Base-by-base conservation (phyloP, 2,113 vertebrate genomes). In the Phocoena phocoena region DNA sequence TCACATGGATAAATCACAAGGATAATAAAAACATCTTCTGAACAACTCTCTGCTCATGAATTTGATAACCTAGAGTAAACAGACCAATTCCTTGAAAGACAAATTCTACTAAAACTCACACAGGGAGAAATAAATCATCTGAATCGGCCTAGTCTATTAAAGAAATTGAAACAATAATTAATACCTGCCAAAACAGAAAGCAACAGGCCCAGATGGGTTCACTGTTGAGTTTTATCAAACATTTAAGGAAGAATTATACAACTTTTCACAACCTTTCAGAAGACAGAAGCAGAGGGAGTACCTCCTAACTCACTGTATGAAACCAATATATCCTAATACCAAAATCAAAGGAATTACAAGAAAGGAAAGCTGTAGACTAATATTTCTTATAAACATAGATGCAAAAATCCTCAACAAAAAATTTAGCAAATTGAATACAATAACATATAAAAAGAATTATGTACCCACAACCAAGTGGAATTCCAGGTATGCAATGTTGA, bases 181-280 rank as follows among this genome's bases (percentile, higher is more conserved):
- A 67, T 65, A 79, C 11, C 21, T 90, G 55, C 28, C 44, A 85
- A 76, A 93, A 70, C 36, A 94, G 77, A 93, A 94, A 60, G 21
- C 25, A 90, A 17, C 63, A 71, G 65, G 15, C 41, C 8, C 26
- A 89, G 28, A 47, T 26, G 5, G 17, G 41, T 63, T 96, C 60
- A 87, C 7, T 25, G 10, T 31, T 94, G 41, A 84, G 23, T 63
- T 76, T 65, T 71, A 55, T 44, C 53, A 83, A 93, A 74, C 17
- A 91, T 58, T 84, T 92, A 93, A 83, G 20, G 41, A 89, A 85
- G 36, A 96, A 90, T 77, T 41, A 53, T 47, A 41, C 33, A 63
- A 76, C 83, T 90, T 47, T 90, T 33, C 25, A 89, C 9, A 88
- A 28, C 62, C 58, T 33, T 71, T 63, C 65, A 73, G 36, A 47